These are phyloP conservation scores for Seriola quinqueradiata DNA, from an alignment of 2,113 vertebrate genomes.

Conservation along the genomic window DNA sequence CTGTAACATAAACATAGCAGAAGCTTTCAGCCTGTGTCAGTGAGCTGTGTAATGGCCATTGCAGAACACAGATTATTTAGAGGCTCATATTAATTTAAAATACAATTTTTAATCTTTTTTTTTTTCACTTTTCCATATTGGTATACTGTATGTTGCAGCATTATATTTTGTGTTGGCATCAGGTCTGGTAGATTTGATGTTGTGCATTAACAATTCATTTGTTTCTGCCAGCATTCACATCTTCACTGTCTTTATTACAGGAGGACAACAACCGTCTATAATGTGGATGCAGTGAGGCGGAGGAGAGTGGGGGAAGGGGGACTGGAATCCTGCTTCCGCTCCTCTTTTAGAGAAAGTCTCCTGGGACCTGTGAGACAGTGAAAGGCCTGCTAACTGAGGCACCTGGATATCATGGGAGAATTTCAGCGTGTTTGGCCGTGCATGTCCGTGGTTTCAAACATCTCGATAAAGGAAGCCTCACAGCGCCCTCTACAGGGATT, in stretches of 20 bases:
- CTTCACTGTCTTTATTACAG: slow-evolving; percentile 54
- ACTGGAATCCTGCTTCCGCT: slow-evolving; percentile 25
- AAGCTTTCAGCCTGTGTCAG: slow-evolving; percentile 16
- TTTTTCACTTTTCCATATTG: background rate
- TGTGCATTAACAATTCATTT: background rate
- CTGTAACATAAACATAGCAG: slow-evolving; percentile 29
- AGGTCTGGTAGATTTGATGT: slow-evolving; percentile 9
- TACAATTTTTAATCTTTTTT: background rate
- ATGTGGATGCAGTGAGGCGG: slow-evolving; percentile 48
- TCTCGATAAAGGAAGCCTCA: slow-evolving; percentile 46
- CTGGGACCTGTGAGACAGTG: slow-evolving; percentile 53
- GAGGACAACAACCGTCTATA: slow-evolving; percentile 35
- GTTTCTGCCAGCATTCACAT: slow-evolving; percentile 11
- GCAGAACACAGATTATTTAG: background rate
- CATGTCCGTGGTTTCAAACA: slow-evolving; percentile 18
- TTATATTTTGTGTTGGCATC: background rate
- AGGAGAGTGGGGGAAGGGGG: slow-evolving; percentile 26
- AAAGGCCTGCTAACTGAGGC: slow-evolving; percentile 40
- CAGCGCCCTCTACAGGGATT: slow-evolving; percentile 62
- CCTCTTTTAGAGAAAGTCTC: slow-evolving; percentile 31
- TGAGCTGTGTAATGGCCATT: background rate
- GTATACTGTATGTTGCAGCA: background rate
- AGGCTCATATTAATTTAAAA: background rate
- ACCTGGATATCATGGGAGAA: slow-evolving; percentile 49
- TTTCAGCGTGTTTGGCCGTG: slow-evolving; percentile 22